Conservation (phyloP, 2,797 vertebrate genomes). For the Mormyrops boulengeri region DNA sequence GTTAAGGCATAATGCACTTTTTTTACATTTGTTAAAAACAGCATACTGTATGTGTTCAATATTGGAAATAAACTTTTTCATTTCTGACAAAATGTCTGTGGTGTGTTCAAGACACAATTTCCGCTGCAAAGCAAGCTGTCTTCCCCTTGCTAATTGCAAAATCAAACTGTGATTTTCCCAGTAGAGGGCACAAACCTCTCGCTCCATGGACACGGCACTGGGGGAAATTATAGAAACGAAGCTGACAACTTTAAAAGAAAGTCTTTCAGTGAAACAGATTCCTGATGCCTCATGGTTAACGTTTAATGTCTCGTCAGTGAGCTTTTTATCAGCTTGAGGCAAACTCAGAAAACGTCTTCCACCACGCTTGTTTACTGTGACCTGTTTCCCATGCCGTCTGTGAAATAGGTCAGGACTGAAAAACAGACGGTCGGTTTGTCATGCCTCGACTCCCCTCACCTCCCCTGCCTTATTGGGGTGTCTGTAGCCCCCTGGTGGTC, state of each 20-base stretch:
- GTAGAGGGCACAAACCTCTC: background rate
- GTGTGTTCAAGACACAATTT: background rate
- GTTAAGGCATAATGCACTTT: slow-evolving; percentile 78
- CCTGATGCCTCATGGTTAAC: background rate
- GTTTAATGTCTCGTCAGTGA: background rate
- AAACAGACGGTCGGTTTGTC: background rate
- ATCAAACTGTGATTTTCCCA: background rate
- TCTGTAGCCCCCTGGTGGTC: background rate
- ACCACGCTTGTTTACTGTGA: background rate
- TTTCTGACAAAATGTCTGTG: background rate
- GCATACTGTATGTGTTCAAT: slow-evolving; percentile 76
- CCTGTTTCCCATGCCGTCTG: background rate
- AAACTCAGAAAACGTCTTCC: background rate
- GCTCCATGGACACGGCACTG: background rate
- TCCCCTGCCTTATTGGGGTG: background rate
- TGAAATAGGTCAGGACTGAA: background rate
- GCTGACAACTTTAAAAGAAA: background rate
- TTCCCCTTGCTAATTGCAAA: background rate
- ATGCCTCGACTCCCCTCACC: background rate
- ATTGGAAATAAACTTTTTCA: slow-evolving; percentile 73
- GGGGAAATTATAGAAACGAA: background rate
- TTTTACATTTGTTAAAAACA: slow-evolving; percentile 71
- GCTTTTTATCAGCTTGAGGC: background rate
- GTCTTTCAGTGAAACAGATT: background rate
- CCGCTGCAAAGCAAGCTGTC: background rate